These are phyloP conservation scores for Tachina lurida DNA, from an alignment of 2,888 invertebrate genomes.

Conservation along the genomic window DNA sequence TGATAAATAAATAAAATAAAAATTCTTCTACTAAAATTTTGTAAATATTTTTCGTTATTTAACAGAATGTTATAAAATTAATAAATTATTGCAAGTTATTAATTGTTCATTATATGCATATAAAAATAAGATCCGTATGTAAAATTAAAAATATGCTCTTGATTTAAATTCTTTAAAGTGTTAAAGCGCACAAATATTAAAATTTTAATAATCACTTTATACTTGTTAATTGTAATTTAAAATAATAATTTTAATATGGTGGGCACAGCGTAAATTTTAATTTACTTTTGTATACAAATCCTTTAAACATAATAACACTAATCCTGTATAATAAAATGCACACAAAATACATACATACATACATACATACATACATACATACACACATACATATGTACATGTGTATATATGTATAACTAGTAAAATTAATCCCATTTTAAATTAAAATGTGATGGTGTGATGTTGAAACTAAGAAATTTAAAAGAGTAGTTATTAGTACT, in stretches of 20 bases:
- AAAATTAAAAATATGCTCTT: background rate
- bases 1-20: too few relatives aligned
- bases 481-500: background rate
- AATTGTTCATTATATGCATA: background rate
- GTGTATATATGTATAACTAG: background rate
- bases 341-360: background rate
- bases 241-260: slow-evolving; percentile 3
- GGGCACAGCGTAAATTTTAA: slow-evolving; percentile 15
- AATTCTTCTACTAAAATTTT: background rate
- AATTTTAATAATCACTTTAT: slow-evolving; percentile 14
- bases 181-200: slow-evolving; percentile 49
- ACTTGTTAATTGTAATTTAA: slow-evolving; percentile 22
- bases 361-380: background rate
- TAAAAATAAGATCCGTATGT: background rate
- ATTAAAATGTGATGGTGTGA: slow-evolving; percentile 43
- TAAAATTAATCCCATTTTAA: slow-evolving; percentile 3
- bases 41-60: background rate
- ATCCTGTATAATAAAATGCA: slow-evolving; percentile 7
- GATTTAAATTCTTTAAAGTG: slow-evolving; percentile 6
- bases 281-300: slow-evolving; percentile 37
- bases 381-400: background rate
- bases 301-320: slow-evolving; percentile 35
- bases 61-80: background rate
- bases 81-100: background rate
- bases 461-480: slow-evolving; percentile 22